Base-by-base conservation (phyloP, 2,797 vertebrate species). In the Distichodus sexfasciatus region DNA sequence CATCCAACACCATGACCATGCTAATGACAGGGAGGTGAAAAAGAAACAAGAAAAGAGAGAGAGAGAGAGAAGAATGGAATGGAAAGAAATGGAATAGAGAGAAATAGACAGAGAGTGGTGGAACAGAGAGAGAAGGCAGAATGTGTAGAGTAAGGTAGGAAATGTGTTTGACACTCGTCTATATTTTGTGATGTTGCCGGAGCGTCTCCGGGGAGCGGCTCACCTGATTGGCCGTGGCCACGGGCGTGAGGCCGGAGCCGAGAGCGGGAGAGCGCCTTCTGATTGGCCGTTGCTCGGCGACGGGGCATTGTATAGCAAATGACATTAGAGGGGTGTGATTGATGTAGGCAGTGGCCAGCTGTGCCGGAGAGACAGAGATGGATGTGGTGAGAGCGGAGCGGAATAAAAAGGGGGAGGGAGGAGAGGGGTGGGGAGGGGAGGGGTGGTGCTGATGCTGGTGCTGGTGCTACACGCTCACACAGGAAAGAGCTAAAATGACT, bases 221-320 rank as follows among this genome's bases (percentile, higher is more conserved):
- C 80, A 81, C 84, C 85, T 87, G 83, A 89, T 89, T 89, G 88
- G 85, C 68, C 84, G 66, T 55, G 71, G 76, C 79, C 77, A 47
- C 66, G 81, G 74, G 67, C 73, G 76, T 73, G 74, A 66, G 68
- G 62, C 78, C 64, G 6, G 11, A 77, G 84, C 79, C 74, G 3
- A n/a, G n/a, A n/a, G n/a, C n/a, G n/a, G n/a, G n/a, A n/a, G n/a
- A n/a, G n/a, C 33, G 62, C 71, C 69, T 70, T 62, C 81, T 79
- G 80, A 89, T 89, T 84, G 82, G 85, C 59, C 62, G 87, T 89
- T 89, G 85, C 87, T 87, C 84, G 81, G 86, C 67, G 43, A 87
- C 81, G 76, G 79, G 75, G 74, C 65, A 70, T 70, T 79, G 67
- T 74, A 72, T 80, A 68, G 79, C 74, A 77, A 83, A 80, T 54